Base-by-base conservation (phyloP, 2,888 invertebrate genomes). In the Kryphioiulus occultus region DNA sequence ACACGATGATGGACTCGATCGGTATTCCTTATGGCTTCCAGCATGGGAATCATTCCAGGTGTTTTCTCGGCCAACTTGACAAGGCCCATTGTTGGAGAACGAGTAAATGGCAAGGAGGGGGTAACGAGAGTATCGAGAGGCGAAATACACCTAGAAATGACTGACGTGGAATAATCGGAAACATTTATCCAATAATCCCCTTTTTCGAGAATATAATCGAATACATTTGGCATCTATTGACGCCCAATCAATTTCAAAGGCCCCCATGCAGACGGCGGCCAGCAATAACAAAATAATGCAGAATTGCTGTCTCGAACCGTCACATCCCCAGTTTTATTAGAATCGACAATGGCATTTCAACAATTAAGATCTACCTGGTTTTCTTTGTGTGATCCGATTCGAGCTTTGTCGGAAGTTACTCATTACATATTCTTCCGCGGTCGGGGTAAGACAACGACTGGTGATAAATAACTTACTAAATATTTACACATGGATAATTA, bases 1-100 rank as follows among this genome's bases (percentile, higher is more conserved):
- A 53, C 53, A 53, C 53, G 53, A 53, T 53, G 53, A 53, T 53
- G 53, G 53, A 53, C 53, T 53, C 53, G 53, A 53, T 53, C 53
- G 53, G 53, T 53, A 53, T 53, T 53, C n/a, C 53, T 53, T n/a
- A 53, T n/a, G 53, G 53, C 53, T 53, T 53, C n/a, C 53, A n/a
- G 53, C 53, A 53, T 53, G 53, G 53, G 53, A 53, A 53, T 53
- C 53, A n/a, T n/a, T 19, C 53, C 53, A 53, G 53, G 53, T 53
- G 53, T 53, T 53, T 53, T 53, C 53, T 53, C 53, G n/a, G 53
- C 53, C 53, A 53, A 53, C 53, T 53, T 53, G 12, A 53, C 53
- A 53, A 53, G n/a, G 53, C 19, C 53, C 53, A n/a, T 53, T 53
- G 53, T 53, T 53, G 53, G n/a, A 53, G 53, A 53, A 53, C 3